Conservation (phyloP, 2,888 invertebrate species). For the Ophion obscuratus region DNA sequence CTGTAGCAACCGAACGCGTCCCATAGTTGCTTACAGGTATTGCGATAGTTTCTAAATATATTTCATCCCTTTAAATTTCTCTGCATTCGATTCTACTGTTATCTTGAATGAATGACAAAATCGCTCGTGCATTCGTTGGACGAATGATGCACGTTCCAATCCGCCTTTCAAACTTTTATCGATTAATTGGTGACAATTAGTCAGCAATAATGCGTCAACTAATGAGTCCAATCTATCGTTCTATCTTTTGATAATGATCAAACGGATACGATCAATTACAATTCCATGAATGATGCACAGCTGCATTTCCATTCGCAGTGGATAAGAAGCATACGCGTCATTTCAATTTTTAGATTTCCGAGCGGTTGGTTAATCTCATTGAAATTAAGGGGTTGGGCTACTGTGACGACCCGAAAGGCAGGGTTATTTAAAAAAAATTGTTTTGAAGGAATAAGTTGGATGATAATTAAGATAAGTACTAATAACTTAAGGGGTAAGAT, state of each 20-base stretch:
- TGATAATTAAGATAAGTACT: no score
- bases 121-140: background rate
- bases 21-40: slow-evolving; percentile 45
- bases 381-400: background rate
- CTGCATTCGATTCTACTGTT: slow-evolving; percentile 23
- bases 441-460: no score
- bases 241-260: background rate
- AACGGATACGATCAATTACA: background rate
- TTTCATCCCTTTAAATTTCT: slow-evolving; percentile 12
- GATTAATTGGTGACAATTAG: background rate
- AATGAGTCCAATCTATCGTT: background rate
- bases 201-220: background rate
- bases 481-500: no score
- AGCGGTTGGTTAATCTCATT: background rate
- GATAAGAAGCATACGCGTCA: background rate
- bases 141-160: background rate
- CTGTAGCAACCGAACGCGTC: slow-evolving; percentile 35
- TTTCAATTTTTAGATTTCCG: background rate
- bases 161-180: background rate
- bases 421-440: no score
- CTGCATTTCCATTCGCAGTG: background rate
- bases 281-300: background rate
- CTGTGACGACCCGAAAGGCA: no score
- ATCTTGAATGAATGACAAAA: background rate
- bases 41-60: slow-evolving; percentile 35